These are phyloP conservation scores for Indicator indicator DNA, from an alignment of 2,113 vertebrate genomes.

Conservation along the genomic window DNA sequence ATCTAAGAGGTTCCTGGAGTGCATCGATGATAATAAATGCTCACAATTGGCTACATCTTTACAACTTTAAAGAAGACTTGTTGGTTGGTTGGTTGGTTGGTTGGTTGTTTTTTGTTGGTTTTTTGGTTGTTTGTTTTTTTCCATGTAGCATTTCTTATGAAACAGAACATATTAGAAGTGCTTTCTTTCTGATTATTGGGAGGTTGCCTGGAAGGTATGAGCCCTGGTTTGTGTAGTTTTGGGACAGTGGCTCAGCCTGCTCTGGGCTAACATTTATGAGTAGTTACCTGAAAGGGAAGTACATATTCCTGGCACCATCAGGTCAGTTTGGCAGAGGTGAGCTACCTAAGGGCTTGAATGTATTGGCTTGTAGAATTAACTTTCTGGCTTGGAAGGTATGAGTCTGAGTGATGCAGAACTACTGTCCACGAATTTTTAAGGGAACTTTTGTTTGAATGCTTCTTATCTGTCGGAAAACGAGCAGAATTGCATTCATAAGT, in stretches of 20 bases:
- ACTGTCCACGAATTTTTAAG: constrained; percentile 26
- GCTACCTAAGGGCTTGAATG: constrained; percentile 8
- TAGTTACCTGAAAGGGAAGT: constrained; percentile 24
- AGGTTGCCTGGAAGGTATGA: background rate
- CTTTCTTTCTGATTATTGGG: background rate
- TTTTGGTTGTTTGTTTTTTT: background rate
- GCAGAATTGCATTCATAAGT: constrained; percentile 37
- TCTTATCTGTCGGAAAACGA: constrained; percentile 17
- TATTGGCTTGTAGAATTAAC: constrained; percentile 20
- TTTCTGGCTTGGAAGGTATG: background rate
- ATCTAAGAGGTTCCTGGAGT: no score
- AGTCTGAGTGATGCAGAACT: constrained; percentile 11
- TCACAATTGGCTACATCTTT: background rate
- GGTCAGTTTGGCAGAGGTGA: constrained; percentile 33
- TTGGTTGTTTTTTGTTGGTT: no score
- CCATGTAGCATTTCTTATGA: background rate
- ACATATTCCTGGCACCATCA: background rate
- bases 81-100: background rate
- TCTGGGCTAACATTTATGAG: constrained; percentile 1
- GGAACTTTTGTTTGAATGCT: background rate
- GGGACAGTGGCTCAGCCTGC: background rate
- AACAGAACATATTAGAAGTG: background rate
- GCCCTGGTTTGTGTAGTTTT: background rate
- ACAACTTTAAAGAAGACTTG: background rate
- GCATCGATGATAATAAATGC: background rate